Evolutionary conservation across 1,140 invertebrate genomes (phyloP).

Genomic region (Atta texana): DNA sequence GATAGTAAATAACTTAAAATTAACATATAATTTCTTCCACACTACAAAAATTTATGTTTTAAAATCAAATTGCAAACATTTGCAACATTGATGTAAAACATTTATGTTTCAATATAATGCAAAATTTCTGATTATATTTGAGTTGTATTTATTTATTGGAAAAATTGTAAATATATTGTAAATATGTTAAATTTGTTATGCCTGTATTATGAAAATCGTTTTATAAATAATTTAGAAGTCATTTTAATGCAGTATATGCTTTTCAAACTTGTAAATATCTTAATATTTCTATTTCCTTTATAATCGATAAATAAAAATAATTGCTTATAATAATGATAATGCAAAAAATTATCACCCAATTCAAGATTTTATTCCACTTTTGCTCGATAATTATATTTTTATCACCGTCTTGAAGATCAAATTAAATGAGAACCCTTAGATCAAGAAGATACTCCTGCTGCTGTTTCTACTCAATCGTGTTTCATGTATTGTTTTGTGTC

Average conservation of each 20-base stretch:
- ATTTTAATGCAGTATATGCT: not conserved
- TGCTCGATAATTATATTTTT: conserved; percentile 8
- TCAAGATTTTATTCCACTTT: conserved; percentile 21
- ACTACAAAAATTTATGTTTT: conserved; percentile 12
- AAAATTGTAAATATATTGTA: conserved; percentile 52
- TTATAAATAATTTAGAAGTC: conserved; percentile 12
- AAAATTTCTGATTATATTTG: not conserved
- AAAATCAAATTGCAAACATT: no score
- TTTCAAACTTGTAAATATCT: conserved; percentile 45
- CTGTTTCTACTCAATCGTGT: conserved; percentile 77
- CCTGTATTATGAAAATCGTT: not conserved
- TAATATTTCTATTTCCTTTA: not conserved
- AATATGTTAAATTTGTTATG: conserved; percentile 12
- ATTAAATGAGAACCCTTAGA: conserved; percentile 21
- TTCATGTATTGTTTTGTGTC: conserved; percentile 81
- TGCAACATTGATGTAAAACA: no score
- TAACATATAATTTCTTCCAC: conserved; percentile 6
- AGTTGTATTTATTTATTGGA: not conserved
- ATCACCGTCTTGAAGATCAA: conserved; percentile 22
- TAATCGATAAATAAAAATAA: conserved; percentile 8
- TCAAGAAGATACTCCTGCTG: conserved; percentile 54
- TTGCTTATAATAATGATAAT: conserved; percentile 8
- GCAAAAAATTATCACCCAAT: not conserved
- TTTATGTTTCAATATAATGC: no score
- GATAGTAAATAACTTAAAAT: conserved; percentile 11